phyloP scores from a whole-genome alignment of 2,113 vertebrate species.

The Barbus barbus region DNA sequence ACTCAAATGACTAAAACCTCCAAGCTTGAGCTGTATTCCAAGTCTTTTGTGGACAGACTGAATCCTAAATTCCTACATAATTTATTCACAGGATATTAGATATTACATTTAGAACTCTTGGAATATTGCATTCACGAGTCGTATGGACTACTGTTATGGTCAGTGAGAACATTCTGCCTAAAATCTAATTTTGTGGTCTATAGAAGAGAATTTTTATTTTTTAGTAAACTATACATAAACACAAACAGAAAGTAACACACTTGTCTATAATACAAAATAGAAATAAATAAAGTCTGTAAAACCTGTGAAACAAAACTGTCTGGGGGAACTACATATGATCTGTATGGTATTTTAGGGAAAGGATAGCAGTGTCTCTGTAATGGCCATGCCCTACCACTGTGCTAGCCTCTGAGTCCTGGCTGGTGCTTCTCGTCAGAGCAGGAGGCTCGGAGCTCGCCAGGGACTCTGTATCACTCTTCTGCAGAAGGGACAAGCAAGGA shows the following conservation, averaged over 20 bases:
- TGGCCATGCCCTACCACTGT: conserved; percentile 95
- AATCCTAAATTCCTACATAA: background rate
- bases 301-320: no score
- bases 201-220: background rate
- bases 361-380: conserved; percentile 56
- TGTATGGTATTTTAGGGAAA: background rate
- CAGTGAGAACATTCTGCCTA: background rate
- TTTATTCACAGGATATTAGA: background rate
- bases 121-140: no score
- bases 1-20: background rate
- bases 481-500: conserved; percentile 48
- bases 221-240: background rate
- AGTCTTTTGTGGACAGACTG: background rate
- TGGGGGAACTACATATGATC: background rate
- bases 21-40: background rate
- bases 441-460: conserved; percentile 79
- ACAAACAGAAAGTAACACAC: background rate
- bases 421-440: conserved; percentile 90
- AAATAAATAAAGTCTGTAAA: no score
- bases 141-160: background rate
- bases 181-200: background rate
- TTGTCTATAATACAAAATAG: background rate
- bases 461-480: conserved; percentile 90
- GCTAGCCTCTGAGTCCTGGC: conserved; percentile 99
- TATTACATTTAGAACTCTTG: background rate